Evolutionary conservation across 2,888 invertebrate species (phyloP).

Genomic region (Sarcophaga caerulescens): DNA sequence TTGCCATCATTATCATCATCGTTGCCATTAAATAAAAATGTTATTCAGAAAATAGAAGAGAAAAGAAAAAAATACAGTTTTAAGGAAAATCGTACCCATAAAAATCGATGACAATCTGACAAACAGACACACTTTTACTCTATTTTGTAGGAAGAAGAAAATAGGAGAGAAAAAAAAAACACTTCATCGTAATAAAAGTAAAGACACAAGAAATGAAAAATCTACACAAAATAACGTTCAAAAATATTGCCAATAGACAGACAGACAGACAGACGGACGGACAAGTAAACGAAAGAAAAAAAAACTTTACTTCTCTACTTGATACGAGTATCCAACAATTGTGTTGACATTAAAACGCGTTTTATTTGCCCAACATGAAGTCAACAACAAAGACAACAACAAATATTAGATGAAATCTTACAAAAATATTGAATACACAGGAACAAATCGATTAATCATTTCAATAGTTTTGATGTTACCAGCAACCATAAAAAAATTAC

Average conservation of each 20-base stretch:
- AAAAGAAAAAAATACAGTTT: neutral
- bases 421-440: constrained; percentile 60
- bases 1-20: constrained; percentile 15
- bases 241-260: constrained; percentile 29
- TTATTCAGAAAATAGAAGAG: neutral
- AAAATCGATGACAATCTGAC: constrained; percentile 42
- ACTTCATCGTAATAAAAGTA: neutral
- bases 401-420: constrained; percentile 53
- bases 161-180: neutral
- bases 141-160: neutral
- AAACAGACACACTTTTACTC: constrained; percentile 8
- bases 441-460: constrained; percentile 71
- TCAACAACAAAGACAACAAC: neutral
- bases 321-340: constrained; percentile 10
- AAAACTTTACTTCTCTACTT: constrained; percentile 5
- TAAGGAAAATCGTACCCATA: neutral
- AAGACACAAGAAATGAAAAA: constrained; percentile 14
- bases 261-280: constrained; percentile 25
- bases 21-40: neutral
- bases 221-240: neutral
- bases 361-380: constrained; percentile 42
- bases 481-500: neutral
- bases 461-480: constrained; percentile 53
- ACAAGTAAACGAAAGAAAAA: neutral
- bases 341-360: constrained; percentile 53